phyloP scores from a whole-genome alignment of 2,113 vertebrate genomes.

The Astur gentilis region DNA sequence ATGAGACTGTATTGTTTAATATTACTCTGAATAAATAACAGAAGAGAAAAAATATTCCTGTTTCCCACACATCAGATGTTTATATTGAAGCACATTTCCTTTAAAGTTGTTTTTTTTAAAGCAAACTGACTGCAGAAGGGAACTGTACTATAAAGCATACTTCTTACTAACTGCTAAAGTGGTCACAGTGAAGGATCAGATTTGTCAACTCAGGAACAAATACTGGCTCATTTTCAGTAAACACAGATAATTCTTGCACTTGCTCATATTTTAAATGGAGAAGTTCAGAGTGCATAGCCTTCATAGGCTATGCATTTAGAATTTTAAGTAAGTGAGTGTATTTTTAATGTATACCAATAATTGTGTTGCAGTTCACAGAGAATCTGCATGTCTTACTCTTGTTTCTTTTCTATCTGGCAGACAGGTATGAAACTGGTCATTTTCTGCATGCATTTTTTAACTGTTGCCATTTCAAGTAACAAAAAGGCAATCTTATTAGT shows the following conservation, averaged over 20 bases:
- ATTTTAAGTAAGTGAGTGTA: not conserved
- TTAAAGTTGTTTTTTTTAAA: not conserved
- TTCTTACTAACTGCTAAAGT: not conserved
- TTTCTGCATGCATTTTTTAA: not conserved
- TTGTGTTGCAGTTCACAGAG: not conserved
- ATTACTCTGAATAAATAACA: not conserved
- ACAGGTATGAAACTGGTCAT: not conserved
- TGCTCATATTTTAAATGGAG: not conserved
- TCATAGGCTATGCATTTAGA: not conserved
- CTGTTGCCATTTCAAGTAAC: not conserved
- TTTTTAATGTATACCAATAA: not conserved
- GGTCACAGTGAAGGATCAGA: not conserved
- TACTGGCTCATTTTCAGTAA: not conserved
- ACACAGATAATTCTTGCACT: not conserved
- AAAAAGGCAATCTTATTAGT: not conserved
- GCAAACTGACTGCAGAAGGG: not conserved
- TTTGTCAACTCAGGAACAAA: not conserved
- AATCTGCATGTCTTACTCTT: not conserved
- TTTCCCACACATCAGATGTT: not conserved
- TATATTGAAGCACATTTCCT: not conserved
- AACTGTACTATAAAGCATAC: not conserved
- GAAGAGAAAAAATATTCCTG: not conserved
- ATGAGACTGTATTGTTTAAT: not conserved
- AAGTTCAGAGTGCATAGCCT: not conserved
- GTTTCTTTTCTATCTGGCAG: not conserved